Base-by-base conservation (phyloP, 2,797 vertebrate genomes). In the Hirundo rustica region DNA sequence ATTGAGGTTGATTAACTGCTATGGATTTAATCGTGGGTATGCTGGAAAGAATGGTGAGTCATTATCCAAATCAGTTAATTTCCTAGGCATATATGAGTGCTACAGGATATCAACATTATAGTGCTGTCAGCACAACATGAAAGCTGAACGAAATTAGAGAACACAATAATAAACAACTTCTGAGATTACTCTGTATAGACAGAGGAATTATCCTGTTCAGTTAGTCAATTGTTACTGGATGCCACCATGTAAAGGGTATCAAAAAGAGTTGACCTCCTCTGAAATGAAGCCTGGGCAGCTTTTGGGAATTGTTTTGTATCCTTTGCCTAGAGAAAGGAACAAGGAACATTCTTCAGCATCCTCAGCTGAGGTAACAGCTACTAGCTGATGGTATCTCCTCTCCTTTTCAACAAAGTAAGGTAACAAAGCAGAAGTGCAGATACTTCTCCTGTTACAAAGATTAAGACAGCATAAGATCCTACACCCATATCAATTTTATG, bases 1-100 rank as follows among this genome's bases (percentile, higher is more conserved):
- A 0, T 2, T 98, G 65, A 45, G 10, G 3, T 16, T 38, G 2
- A 98, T 99, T 87, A 98, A 98, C 25, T 62, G 85, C 21, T 68
- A 64, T 3, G 99, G 99, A 55, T 99, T 99, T 97, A 98, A 99
- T 97, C 98, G 98, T 73, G 99, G 98, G 75, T 99, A 98, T 9
- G 98, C 99, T 76, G 99, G 99, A 77, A 98, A 96, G 95, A 99
- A 99, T 19, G 99, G 99, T 99, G 97, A 98, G 98, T 85, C 32
- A 10, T 50, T 29, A 18, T 42, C 54, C 54, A 73, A 79, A 84
- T 47, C 55, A 58, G 34, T 61, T 90, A 4, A 73, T 73, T 93
- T 90, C 48, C 16, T 82, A 61, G 68, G 45, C 8, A 5, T 29
- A 14, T 53, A 20, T 60, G 44, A 23, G 27, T 65, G 29, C 23